Evolutionary conservation across 92 coral and sea anemone genomes (phyloP).

Genomic region (Phymanthus crucifer): DNA sequence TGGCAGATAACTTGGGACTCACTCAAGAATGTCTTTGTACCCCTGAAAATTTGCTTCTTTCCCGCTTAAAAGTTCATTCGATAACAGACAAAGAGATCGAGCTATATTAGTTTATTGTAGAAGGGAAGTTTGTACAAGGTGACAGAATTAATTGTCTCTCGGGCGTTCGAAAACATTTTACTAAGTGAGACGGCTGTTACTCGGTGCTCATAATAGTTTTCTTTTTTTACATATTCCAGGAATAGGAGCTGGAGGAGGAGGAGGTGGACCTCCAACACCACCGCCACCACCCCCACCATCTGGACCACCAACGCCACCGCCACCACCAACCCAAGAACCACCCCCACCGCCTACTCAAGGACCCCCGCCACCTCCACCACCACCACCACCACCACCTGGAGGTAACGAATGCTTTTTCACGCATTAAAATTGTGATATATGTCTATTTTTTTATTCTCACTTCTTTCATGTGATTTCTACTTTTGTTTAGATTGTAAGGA

Average conservation of each 20-base stretch:
- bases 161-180: too few species aligned
- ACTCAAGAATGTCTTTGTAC: too few species aligned
- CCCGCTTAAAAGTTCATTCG: too few species aligned
- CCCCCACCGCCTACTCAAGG: constrained; percentile 25
- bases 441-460: background rate
- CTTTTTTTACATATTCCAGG: constrained; percentile 19
- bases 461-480: background rate
- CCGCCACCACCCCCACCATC: constrained; percentile 26
- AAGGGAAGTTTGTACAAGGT: too few species aligned
- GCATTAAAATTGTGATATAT: background rate
- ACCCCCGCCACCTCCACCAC: constrained; percentile 32
- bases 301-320: constrained; percentile 14
- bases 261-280: constrained; percentile 23
- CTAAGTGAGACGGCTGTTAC: too few species aligned
- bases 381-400: constrained; percentile 37
- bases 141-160: too few species aligned
- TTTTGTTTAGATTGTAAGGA: too few species aligned
- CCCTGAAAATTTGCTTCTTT: too few species aligned
- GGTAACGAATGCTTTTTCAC: background rate
- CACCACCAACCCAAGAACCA: constrained; percentile 11
- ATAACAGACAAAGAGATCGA: too few species aligned
- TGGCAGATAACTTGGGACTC: too few species aligned
- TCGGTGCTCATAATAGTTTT: background rate
- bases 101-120: too few species aligned
- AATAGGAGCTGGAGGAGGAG: constrained; percentile 36